Conservation (phyloP, 2,113 vertebrate genomes). For the Anhinga rufa region DNA sequence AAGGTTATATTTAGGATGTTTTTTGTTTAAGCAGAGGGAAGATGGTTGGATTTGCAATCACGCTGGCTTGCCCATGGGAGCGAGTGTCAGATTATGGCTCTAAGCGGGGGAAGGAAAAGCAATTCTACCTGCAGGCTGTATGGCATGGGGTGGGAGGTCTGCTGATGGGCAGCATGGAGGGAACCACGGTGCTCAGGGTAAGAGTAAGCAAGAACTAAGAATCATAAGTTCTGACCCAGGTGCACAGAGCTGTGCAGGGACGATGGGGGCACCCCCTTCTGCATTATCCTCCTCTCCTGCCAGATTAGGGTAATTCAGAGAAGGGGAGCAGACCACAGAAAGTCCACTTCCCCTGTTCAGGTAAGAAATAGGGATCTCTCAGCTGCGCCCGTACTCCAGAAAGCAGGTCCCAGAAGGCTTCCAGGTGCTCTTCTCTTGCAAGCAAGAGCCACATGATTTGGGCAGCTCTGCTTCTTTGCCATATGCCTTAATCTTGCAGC, state of each 20-base stretch:
- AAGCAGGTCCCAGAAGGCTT: background rate
- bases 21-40: background rate
- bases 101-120: background rate
- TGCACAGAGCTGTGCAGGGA: background rate
- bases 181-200: background rate
- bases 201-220: background rate
- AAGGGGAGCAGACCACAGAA: background rate
- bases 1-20: background rate
- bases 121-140: background rate
- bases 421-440: background rate
- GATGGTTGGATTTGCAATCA: background rate
- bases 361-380: background rate
- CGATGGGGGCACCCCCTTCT: background rate
- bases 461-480: background rate
- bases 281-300: background rate
- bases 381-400: background rate
- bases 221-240: background rate
- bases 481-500: background rate
- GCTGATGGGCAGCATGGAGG: background rate
- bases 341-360: background rate
- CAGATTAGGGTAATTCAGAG: background rate
- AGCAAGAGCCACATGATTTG: background rate
- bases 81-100: accelerated
- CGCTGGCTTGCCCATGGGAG: background rate
- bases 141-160: background rate